Evolutionary conservation across 2,888 invertebrate species (phyloP), one percentile per base, ranked within the genome.

Genomic region (Antheraea yamamai): DNA sequence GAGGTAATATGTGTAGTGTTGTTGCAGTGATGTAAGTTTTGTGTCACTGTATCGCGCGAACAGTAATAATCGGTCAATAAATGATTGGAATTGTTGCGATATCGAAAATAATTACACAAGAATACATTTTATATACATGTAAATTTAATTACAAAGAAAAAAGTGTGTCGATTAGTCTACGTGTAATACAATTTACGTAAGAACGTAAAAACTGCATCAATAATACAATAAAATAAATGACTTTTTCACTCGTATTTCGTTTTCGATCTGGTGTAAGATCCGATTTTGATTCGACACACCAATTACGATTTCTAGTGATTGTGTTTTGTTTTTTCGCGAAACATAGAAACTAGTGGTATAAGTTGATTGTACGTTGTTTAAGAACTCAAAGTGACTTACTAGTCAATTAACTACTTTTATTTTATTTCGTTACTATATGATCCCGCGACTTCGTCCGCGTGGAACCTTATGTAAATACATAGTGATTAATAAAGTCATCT

Each of bases 281-380:
- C 35, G 39, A 70, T 35, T 70, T 70, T 70, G 39, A 70, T 70
- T 70, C 70, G 70, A 70, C 39, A 70, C n/a, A 39, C 39, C 70
- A 70, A 39, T 70, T 70, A 20, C 10, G 20, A 76, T 78, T 23
- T 61, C 35, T 47, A 52, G 55, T 72, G 52, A 75, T 30, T 72
- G 26, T 18, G 20, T 26, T 39, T 39, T 20, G 8, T 68, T 39
- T 61, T 70, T 47, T 39, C 76, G 71, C 30, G 16, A 66, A 66
- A 16, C 26, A 66, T 16, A 26, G 26, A 23, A 16, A 30, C 14
- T n/a, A 12, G 61, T 58, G 58, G 20, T 58, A 58, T 58, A 58
- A n/a, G n/a, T 10, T 58, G n/a, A 58, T 23, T n/a, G n/a, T n/a
- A 58, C 4, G 18, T 58, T n/a, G 10, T 58, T 58, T 58, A n/a